A percentile compares a stretch with the other conserved stretches of the same genome.
Evolutionary conservation across 2,888 invertebrate species (phyloP).

Genomic region (Napeogenes inachia): DNA sequence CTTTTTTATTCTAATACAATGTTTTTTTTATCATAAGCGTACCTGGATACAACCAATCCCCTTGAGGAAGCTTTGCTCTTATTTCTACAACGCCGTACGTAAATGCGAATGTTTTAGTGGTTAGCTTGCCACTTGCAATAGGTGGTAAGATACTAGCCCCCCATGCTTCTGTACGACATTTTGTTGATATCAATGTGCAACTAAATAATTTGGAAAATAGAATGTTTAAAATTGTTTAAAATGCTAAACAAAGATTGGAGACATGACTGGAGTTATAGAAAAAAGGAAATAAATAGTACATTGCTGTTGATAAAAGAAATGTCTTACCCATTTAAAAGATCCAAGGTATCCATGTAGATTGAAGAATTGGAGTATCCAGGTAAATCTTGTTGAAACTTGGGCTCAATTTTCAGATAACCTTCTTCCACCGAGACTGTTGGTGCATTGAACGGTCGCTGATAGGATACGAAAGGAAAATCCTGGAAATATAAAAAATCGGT

Average conservation of each 20-base stretch:
- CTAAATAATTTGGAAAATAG: conserved; percentile 32
- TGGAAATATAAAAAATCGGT: conserved; percentile 30
- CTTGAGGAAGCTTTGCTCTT: conserved; percentile 83
- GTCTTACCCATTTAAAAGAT: conserved; percentile 52
- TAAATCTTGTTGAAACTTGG: conserved; percentile 46
- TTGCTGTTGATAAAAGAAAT: not conserved
- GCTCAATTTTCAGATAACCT: conserved; percentile 48
- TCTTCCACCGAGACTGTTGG: conserved; percentile 41
- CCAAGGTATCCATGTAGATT: conserved; percentile 45
- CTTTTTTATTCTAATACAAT: not conserved
- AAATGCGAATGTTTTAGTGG: conserved; percentile 81
- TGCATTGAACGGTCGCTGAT: conserved; percentile 44
- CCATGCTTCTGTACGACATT: conserved; percentile 29
- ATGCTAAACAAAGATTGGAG: not conserved
- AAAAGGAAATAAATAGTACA: not conserved
- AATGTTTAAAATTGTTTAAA: not conserved
- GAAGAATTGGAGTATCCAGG: conserved; percentile 46
- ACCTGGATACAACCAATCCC: conserved; percentile 82
- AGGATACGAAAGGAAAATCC: conserved; percentile 61
- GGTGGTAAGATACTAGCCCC: conserved; percentile 80
- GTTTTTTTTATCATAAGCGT: not conserved
- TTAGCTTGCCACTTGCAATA: conserved; percentile 79
- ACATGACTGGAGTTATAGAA: not conserved
- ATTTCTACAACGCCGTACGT: conserved; percentile 83
- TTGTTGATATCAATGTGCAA: conserved; percentile 50